These are phyloP conservation scores for Alligator mississippiensis DNA, from an alignment of 2,113 vertebrate genomes.

Conservation along the genomic window DNA sequence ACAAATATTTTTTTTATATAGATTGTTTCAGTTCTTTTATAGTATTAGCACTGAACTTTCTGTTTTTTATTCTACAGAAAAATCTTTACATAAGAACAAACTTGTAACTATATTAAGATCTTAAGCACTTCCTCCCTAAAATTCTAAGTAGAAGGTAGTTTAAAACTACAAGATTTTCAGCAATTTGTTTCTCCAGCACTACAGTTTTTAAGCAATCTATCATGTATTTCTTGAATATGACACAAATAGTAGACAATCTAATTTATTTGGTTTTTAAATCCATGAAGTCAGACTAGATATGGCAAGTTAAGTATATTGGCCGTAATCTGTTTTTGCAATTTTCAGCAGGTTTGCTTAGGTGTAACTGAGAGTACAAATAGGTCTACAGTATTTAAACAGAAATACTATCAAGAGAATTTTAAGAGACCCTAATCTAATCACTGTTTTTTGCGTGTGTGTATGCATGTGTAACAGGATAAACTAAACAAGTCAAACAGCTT, in stretches of 20 bases:
- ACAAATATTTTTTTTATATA: neutral
- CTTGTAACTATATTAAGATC: too few species aligned
- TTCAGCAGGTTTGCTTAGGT: neutral
- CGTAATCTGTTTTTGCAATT: neutral
- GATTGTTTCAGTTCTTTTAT: neutral
- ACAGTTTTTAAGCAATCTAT: neutral
- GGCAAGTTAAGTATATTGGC: neutral
- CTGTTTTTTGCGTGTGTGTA: neutral
- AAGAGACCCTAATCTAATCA: neutral
- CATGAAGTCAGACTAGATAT: neutral
- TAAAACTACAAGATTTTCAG: neutral
- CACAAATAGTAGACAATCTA: neutral
- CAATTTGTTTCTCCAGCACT: neutral
- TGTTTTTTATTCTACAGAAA: neutral
- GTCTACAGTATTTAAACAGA: neutral
- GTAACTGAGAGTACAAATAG: neutral
- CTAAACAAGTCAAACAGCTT: neutral
- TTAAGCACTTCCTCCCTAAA: neutral
- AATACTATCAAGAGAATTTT: neutral
- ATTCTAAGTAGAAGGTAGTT: neutral
- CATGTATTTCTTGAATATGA: neutral
- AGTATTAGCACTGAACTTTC: neutral
- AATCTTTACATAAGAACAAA: neutral
- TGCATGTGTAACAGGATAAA: neutral
- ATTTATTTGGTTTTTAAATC: neutral